Base-by-base conservation (phyloP, 2,797 vertebrate species). In the Lagocephalus sceleratus region DNA sequence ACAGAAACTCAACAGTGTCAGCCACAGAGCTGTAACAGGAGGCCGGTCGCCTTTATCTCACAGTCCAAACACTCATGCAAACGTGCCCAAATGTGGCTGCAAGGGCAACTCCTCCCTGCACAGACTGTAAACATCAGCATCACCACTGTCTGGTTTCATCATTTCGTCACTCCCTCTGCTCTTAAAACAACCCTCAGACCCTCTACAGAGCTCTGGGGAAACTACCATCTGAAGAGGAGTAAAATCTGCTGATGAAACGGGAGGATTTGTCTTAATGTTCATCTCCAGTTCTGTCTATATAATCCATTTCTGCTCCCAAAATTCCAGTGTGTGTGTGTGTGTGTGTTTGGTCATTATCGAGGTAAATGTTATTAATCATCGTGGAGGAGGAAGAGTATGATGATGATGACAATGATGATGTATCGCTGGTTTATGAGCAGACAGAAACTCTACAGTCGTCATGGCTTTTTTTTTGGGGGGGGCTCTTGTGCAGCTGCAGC, bases 51-150 rank as follows among this genome's bases (percentile, higher is more conserved):
- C 29, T 23, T 40, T 12, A 19, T 19, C 32, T 59, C 66, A 20
- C 5, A 0, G 5, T 35, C 45, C 6, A 63, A 66, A 71, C 54
- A 43, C 51, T 17, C 5, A 15, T 17, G 39, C 38, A 49, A 63
- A 60, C 64, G 7, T 64, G 44, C 15, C 67, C 62, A 54, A 51
- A 54, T 49, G 47, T 49, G 63, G 57, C 29, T 0, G 17, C 22
- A 23, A 41, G 2, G 45, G 39, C 22, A 5, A 2, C 19, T n/a
- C 40, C 20, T 1, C 20, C 50, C 45, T 19, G 23, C 17, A 4
- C 44, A 5, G 17, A 17, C 21, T 20, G 45, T 51, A 57, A 57
- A 62, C 54, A 66, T 3, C 6, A 0, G 2, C 45, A 2, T 35
- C 57, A 50, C 40, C 7, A 5, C 16, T 29, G 1, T 3, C 19